Percentiles rank a stretch among this genome's conserved stretches.
Evolutionary conservation across 2,797 vertebrate species (phyloP).

Genomic region (Cirrhinus mrigala): DNA sequence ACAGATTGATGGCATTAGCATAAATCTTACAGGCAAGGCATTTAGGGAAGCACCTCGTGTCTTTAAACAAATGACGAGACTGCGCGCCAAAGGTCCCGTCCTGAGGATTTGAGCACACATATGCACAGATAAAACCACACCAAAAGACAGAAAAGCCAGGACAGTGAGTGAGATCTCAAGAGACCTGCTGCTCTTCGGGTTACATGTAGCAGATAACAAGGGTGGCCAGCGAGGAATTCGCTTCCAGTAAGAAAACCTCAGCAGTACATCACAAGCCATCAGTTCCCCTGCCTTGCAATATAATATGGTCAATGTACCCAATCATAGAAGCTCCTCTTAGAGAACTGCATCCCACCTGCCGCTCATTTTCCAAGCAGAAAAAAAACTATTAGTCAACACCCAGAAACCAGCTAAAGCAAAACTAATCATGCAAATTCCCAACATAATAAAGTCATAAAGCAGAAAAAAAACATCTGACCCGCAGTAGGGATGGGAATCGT

Average conservation of each 20-base stretch:
- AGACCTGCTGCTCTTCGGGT: conserved; percentile 75
- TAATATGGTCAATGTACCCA: conserved; percentile 66
- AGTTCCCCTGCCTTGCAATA: conserved; percentile 74
- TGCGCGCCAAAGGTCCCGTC: no score
- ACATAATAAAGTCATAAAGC: background rate
- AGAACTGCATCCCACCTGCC: conserved; percentile 35
- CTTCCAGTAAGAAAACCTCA: conserved; percentile 80
- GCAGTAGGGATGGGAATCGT: background rate
- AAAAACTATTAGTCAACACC: conserved; percentile 31
- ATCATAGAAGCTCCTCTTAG: conserved; percentile 61
- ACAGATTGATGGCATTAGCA: conserved; percentile 47
- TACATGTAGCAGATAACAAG: conserved; percentile 69
- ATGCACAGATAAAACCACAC: conserved; percentile 41
- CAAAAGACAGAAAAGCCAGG: conserved; percentile 64
- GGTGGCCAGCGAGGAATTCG: conserved; percentile 77
- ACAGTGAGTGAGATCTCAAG: conserved; percentile 73
- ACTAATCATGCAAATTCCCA: background rate
- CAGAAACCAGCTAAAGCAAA: conserved; percentile 13
- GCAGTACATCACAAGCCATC: conserved; percentile 73
- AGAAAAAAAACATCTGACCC: background rate
- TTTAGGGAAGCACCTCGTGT: conserved; percentile 8
- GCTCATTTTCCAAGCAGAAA: conserved; percentile 27
- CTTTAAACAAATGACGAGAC: background rate
- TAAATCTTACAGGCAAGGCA: conserved; percentile 24
- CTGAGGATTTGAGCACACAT: background rate